phyloP scores from a whole-genome alignment of 64 coral and sea anemone species.

The Stichodactyla mertensii region DNA sequence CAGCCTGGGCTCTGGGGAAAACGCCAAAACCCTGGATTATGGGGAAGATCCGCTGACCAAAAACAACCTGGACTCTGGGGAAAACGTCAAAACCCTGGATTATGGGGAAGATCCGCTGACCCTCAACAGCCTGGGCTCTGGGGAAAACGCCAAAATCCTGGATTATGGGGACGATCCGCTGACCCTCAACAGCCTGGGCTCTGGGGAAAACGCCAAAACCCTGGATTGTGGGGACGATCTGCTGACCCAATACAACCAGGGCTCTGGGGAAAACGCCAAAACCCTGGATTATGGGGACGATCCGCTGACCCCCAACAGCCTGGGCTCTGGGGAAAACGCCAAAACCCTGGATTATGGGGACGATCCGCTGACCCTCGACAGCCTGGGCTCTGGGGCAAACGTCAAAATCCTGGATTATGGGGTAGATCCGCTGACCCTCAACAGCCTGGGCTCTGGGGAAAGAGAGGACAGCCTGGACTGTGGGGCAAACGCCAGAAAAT shows the following conservation, averaged over 20 bases:
- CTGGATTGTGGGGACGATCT: neutral
- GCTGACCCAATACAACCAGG: neutral
- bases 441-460: neutral
- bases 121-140: neutral
- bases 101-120: neutral
- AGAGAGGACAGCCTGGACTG: neutral
- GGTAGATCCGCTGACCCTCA: neutral
- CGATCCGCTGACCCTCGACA: conserved; percentile 12
- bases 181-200: neutral
- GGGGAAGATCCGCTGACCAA: neutral
- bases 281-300: neutral
- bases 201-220: neutral
- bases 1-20: conserved; percentile 5
- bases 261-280: conserved; percentile 3
- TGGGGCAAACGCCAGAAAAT: neutral
- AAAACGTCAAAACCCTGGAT: neutral
- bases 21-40: neutral
- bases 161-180: conserved; percentile 13
- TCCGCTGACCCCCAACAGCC: neutral
- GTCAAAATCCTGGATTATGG: neutral
- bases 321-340: conserved; percentile 2
- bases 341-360: neutral
- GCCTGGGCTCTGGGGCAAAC: neutral
- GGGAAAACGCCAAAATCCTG: neutral
- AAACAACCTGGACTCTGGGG: neutral